Evolutionary conservation across 2,113 vertebrate species (phyloP), one percentile per base, ranked within the genome.

Genomic region (Danionella cerebrum): DNA sequence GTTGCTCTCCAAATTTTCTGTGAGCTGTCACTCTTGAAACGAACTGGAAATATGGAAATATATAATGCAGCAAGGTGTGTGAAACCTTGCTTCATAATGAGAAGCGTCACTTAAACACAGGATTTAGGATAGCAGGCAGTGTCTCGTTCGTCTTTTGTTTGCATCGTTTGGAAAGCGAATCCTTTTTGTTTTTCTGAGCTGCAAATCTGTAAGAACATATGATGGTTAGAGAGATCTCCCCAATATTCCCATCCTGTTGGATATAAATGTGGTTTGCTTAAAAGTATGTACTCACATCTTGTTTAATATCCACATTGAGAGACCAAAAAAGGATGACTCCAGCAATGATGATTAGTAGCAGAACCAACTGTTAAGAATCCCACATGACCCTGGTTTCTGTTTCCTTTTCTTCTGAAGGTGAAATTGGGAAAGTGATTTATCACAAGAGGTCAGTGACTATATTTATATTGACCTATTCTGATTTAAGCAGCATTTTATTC

Each of bases 251-350:
- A n/a, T n/a, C n/a, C n/a, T n/a, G n/a, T n/a, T n/a, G n/a, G n/a
- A n/a, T n/a, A n/a, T n/a, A n/a, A n/a, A n/a, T n/a, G n/a, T n/a
- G n/a, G n/a, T n/a, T n/a, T n/a, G n/a, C n/a, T n/a, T n/a, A n/a
- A n/a, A n/a, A n/a, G n/a, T n/a, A 25, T 52, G 27, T 60, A 70
- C 72, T 72, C 29, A 78, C 76, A 36, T 62, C 35, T 44, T 70
- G n/a, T 11, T 67, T 12, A 72, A 31, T 7, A 66, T 29, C 76
- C 72, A 66, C 5, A 60, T 12, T 42, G 52, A 39, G n/a, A 76
- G 11, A 44, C n/a, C 55, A 72, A 13, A 72, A 12, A 18, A 58
- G 19, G 16, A 71, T 12, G 11, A 67, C 24, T 14, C 65, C 13
- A 22, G 51, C 14, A 9, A 44, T 18, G 3, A 50, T 5, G 39